Percentiles rank a stretch among this genome's conserved stretches.
These are phyloP conservation scores for Semotilus atromaculatus DNA, from an alignment of 2,797 vertebrate species.

Conservation along the genomic window DNA sequence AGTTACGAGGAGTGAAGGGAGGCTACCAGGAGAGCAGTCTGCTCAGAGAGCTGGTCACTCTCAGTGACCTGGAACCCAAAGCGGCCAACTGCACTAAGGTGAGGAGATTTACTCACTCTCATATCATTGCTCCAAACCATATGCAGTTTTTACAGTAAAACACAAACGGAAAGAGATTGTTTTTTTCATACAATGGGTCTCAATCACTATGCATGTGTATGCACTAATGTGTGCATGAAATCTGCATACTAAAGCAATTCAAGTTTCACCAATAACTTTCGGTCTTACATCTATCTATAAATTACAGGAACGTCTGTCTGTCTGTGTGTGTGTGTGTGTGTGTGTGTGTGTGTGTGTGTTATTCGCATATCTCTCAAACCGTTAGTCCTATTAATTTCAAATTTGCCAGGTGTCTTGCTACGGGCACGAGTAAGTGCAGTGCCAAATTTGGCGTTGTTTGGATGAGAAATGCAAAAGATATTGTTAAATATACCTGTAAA, in stretches of 20 bases:
- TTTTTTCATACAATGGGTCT: not conserved
- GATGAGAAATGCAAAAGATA: too few relatives aligned
- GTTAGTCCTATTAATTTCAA: too few relatives aligned
- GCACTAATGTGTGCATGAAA: not conserved
- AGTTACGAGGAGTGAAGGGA: constrained; percentile 94
- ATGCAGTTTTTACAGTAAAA: not conserved
- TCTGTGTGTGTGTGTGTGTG: too few relatives aligned
- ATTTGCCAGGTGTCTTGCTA: too few relatives aligned
- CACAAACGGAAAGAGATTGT: not conserved
- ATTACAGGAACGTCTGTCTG: too few relatives aligned
- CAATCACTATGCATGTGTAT: not conserved
- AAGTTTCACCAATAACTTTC: not conserved
- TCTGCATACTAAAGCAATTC: not conserved
- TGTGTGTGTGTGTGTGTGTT: too few relatives aligned
- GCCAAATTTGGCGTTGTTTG: too few relatives aligned
- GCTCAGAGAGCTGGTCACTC: constrained; percentile 94
- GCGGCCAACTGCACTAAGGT: constrained; percentile 99
- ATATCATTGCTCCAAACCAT: not conserved
- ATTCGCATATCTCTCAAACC: too few relatives aligned
- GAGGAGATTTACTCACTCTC: constrained; percentile 25
- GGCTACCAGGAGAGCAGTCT: constrained; percentile 99
- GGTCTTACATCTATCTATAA: not conserved
- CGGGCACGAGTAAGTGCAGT: too few relatives aligned
- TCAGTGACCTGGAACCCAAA: constrained; percentile 97
- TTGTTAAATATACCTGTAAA: too few relatives aligned